phyloP scores from a whole-genome alignment of 2,113 vertebrate species.

The Sialia sialis region DNA sequence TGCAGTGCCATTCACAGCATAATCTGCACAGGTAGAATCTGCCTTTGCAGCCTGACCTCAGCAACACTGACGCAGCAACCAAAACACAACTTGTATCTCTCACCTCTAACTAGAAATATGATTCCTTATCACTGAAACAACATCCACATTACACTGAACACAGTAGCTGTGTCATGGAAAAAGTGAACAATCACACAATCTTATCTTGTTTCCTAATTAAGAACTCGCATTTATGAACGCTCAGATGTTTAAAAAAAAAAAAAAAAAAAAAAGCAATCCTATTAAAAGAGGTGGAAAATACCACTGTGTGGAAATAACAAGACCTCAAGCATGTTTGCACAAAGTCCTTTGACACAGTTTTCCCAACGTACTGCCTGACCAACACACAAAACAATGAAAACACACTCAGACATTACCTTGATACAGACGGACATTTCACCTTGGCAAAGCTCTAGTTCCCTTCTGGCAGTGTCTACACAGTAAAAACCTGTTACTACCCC shows the following conservation, averaged over 20 bases:
- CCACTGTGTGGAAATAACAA: not conserved
- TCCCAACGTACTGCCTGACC: not conserved
- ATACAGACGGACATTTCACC: not conserved
- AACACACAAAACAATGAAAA: not conserved
- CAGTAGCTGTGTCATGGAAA: constrained; percentile 17
- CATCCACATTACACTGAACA: not conserved
- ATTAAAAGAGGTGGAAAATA: not conserved
- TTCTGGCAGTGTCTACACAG: not conserved
- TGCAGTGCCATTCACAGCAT: not conserved
- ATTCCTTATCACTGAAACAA: constrained; percentile 3
- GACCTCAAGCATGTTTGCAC: not conserved
- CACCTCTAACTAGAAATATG: not conserved
- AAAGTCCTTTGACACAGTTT: not conserved
- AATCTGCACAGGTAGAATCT: not conserved
- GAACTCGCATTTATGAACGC: not conserved
- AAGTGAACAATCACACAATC: not conserved
- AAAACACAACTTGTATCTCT: not conserved
- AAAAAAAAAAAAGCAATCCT: not conserved
- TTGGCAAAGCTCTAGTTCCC: not conserved
- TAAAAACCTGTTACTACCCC: not conserved
- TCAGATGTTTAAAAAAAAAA: not conserved
- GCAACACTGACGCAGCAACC: not conserved
- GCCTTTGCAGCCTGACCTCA: not conserved
- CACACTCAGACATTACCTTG: not conserved
- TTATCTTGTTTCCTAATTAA: constrained; percentile 37